phyloP scores from a whole-genome alignment of 2,888 invertebrate species.

The Agriopis leucophaearia region DNA sequence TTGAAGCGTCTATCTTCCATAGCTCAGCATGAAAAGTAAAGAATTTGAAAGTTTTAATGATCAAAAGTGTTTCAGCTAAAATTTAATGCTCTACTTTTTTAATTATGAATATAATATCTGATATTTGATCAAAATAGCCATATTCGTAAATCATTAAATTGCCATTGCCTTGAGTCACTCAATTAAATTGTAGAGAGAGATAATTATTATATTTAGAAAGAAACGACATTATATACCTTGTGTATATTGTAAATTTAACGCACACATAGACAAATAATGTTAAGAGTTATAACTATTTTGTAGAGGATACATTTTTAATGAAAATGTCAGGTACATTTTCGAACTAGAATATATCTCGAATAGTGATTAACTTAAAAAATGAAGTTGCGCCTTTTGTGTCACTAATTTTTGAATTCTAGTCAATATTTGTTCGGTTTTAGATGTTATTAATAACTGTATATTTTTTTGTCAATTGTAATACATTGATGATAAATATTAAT shows the following conservation, averaged over 20 bases:
- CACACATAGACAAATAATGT: conserved; percentile 44
- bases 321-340: conserved; percentile 28
- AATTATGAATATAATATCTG: too few species aligned
- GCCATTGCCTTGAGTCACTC: neutral
- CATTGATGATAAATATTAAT: neutral
- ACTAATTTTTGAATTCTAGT: conserved; percentile 33
- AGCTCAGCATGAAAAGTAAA: neutral
- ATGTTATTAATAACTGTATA: conserved; percentile 1
- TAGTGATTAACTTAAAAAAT: conserved; percentile 11
- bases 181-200: conserved; percentile 20
- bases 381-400: conserved; percentile 4
- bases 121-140: neutral
- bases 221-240: conserved; percentile 25
- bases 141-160: neutral
- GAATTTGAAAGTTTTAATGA: neutral
- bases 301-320: conserved; percentile 35
- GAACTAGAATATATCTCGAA: conserved; percentile 24
- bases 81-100: too few species aligned
- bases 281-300: conserved; percentile 23
- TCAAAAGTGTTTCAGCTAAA: neutral
- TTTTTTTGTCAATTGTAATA: conserved; percentile 10
- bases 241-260: conserved; percentile 38
- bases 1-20: neutral
- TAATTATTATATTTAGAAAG: conserved; percentile 13
- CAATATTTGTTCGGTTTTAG: conserved; percentile 23